Percentiles rank a stretch among this genome's conserved stretches.
phyloP scores from a whole-genome alignment of 2,797 vertebrate species.

The Gallirallus australis region DNA sequence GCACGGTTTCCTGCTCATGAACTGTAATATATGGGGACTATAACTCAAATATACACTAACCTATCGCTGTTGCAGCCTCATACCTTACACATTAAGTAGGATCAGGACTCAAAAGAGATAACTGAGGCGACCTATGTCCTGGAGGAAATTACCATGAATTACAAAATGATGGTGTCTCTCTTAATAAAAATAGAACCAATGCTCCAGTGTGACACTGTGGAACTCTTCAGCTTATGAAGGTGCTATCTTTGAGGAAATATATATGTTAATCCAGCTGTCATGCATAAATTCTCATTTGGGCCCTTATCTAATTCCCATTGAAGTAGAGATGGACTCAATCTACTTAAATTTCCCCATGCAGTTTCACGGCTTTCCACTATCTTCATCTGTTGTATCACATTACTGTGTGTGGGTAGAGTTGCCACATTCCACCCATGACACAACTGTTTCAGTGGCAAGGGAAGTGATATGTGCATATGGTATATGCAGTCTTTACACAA shows the following conservation, averaged over 20 bases:
- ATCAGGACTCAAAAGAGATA: slow-evolving; percentile 45
- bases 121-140: slow-evolving; percentile 57
- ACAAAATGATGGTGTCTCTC: slow-evolving; percentile 52
- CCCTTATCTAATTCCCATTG: slow-evolving; percentile 59
- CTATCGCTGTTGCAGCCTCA: slow-evolving; percentile 10
- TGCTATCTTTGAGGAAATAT: slow-evolving; percentile 58
- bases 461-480: slow-evolving; percentile 63
- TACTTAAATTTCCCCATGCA: slow-evolving; percentile 67
- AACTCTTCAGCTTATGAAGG: slow-evolving; percentile 37
- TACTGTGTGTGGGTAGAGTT: slow-evolving; percentile 71
- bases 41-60: slow-evolving; percentile 32
- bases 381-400: slow-evolving; percentile 70
- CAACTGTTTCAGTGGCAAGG: slow-evolving; percentile 68
- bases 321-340: slow-evolving; percentile 54
- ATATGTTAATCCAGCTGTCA: slow-evolving; percentile 68
- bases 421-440: slow-evolving; percentile 70
- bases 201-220: slow-evolving; percentile 19
- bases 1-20: slow-evolving; percentile 10
- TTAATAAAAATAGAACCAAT: slow-evolving; percentile 53
- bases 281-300: slow-evolving; percentile 52
- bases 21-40: slow-evolving; percentile 3
- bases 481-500: slow-evolving; percentile 41
- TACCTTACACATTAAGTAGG: slow-evolving; percentile 50
- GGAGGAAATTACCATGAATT: slow-evolving; percentile 58
- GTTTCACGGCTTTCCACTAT: slow-evolving; percentile 64